These are phyloP conservation scores for Meloidogyne exigua DNA, from an alignment of 1,140 invertebrate species.

Conservation along the genomic window DNA sequence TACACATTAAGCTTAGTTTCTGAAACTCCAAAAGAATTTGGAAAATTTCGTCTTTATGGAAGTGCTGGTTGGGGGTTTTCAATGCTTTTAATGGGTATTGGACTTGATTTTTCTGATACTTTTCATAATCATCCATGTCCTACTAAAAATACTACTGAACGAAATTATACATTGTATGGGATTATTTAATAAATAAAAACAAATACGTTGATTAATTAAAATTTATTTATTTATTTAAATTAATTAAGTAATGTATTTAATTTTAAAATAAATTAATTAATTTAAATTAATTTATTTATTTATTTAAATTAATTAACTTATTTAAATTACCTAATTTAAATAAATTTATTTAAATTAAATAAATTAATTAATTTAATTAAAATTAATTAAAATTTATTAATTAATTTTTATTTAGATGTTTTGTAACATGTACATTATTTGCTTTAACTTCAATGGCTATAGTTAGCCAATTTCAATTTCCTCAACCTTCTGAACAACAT, in stretches of 20 bases:
- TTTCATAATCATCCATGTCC: slow-evolving; percentile 79
- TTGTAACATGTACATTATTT: slow-evolving; percentile 91
- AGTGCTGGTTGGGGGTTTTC: slow-evolving; percentile 80
- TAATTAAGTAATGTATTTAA: no score
- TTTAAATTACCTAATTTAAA: no score
- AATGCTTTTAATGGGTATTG: slow-evolving; percentile 97
- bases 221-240: no score
- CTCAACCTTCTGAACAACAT: slow-evolving; percentile 54
- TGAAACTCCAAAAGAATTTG: slow-evolving; percentile 70
- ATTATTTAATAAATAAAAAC: no score
- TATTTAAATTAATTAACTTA: no score
- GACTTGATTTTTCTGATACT: slow-evolving; percentile 88
- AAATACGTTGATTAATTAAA: no score
- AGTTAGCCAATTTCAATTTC: slow-evolving; percentile 76
- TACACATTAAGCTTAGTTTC: slow-evolving; percentile 67
- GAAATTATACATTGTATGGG: slow-evolving; percentile 93
- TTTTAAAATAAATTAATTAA: no score
- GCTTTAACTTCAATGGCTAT: slow-evolving; percentile 82
- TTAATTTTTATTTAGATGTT: slow-evolving; percentile 64
- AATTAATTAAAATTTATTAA: no score
- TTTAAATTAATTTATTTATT: no score
- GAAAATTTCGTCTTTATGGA: slow-evolving; percentile 95
- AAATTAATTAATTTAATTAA: no score
- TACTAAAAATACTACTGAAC: slow-evolving; percentile 82
- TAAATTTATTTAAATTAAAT: no score